Percentiles rank a stretch among this genome's conserved stretches.
phyloP scores from a whole-genome alignment of 2,797 vertebrate genomes.

The Sebastes oblongus region DNA sequence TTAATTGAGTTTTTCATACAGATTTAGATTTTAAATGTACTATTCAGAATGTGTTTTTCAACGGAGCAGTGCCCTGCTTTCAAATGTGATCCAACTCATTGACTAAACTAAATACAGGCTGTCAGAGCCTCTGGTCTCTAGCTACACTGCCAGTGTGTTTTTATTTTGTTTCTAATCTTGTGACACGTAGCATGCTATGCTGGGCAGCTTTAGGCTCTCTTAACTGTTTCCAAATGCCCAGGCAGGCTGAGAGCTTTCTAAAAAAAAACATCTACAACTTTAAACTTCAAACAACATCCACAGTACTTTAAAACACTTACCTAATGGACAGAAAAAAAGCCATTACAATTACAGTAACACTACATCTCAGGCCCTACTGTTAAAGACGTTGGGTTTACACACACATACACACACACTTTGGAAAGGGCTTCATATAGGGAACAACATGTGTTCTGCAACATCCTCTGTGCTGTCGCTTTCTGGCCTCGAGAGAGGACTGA shows the following conservation, averaged over 20 bases:
- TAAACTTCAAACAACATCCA: background rate
- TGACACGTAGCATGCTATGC: conserved; percentile 71
- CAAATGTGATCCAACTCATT: conserved; percentile 35
- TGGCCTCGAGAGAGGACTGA: conserved; percentile 59
- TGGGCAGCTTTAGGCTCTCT: conserved; percentile 65
- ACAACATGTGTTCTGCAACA: conserved; percentile 60
- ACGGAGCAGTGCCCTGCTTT: conserved; percentile 14
- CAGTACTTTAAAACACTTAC: conserved; percentile 1
- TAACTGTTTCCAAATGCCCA: conserved; percentile 37
- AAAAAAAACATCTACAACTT: conserved; percentile 1
- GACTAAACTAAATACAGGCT: conserved; percentile 40
- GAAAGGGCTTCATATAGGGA: conserved; percentile 29
- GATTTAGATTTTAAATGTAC: background rate
- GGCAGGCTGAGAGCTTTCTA: background rate
- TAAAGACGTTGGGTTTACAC: background rate
- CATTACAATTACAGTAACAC: conserved; percentile 11
- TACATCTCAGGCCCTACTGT: background rate
- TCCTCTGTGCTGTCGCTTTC: conserved; percentile 64
- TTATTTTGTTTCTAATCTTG: no score
- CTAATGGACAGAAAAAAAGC: conserved; percentile 10
- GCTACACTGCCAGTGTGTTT: conserved; percentile 47
- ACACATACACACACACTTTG: conserved; percentile 1
- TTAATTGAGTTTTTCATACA: background rate
- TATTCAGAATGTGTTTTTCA: background rate
- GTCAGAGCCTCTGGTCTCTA: conserved; percentile 66